Evolutionary conservation across 2,113 vertebrate species (phyloP).

Genomic region (Tragulus kanchil): DNA sequence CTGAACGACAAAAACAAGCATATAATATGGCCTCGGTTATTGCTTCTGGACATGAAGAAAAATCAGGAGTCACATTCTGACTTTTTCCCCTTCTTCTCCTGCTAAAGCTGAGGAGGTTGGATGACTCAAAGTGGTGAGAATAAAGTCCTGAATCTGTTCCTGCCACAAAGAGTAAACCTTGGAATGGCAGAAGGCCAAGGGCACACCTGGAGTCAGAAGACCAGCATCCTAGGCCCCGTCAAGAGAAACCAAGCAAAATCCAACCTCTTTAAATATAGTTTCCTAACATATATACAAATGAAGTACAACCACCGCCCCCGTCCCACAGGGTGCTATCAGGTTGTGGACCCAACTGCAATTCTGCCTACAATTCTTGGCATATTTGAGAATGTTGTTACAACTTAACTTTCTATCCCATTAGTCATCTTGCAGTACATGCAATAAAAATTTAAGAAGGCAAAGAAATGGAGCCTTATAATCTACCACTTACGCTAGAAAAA

Average conservation of each 20-base stretch:
- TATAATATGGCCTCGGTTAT: background rate
- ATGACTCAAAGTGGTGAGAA: background rate
- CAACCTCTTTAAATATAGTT: constrained; percentile 5
- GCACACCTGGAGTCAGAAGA: background rate
- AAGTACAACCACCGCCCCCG: background rate
- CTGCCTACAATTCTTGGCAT: background rate
- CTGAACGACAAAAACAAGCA: background rate
- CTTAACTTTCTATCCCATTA: constrained; percentile 48
- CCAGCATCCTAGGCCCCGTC: background rate
- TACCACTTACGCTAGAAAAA: constrained; percentile 47
- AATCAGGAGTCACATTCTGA: background rate
- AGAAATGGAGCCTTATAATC: background rate
- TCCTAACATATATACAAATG: background rate
- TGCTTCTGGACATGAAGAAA: constrained; percentile 43
- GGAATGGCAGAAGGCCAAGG: background rate
- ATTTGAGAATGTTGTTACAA: background rate
- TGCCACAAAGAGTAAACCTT: constrained; percentile 42
- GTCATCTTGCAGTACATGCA: background rate
- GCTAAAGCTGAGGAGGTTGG: background rate
- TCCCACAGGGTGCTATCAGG: background rate
- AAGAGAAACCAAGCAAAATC: constrained; percentile 38
- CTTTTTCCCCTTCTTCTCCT: background rate
- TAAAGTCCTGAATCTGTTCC: background rate
- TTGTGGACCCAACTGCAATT: background rate
- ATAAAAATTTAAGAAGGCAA: constrained; percentile 8